Evolutionary conservation across 92 coral and sea anemone genomes (phyloP).

Genomic region (Porites divaricata): DNA sequence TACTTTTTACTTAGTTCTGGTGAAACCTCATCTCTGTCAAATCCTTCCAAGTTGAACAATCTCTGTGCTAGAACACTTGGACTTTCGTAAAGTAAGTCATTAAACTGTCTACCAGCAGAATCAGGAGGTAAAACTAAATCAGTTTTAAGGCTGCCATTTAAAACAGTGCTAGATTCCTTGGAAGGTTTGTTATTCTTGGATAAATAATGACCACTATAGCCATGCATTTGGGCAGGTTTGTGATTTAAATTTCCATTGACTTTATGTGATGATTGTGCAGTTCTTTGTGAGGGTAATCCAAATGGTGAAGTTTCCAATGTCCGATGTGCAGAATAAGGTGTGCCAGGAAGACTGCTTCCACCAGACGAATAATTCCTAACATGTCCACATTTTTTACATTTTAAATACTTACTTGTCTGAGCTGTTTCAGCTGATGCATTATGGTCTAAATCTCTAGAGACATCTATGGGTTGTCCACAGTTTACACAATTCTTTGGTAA

Average conservation of each 20-base stretch:
- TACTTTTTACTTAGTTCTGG: constrained; percentile 92
- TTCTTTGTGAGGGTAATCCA: constrained; percentile 13
- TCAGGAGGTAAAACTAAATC: constrained; percentile 27
- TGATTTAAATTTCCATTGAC: constrained; percentile 22
- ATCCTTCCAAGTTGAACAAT: constrained; percentile 83
- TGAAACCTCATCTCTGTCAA: constrained; percentile 85
- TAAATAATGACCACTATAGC: neutral
- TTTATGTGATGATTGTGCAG: constrained; percentile 24
- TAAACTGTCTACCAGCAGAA: constrained; percentile 7
- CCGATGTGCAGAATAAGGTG: constrained; percentile 57
- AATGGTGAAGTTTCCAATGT: constrained; percentile 44
- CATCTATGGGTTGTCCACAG: constrained; percentile 70
- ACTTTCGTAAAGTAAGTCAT: constrained; percentile 38
- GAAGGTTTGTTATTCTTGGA: neutral
- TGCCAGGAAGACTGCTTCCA: constrained; percentile 79
- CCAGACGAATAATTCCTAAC: constrained; percentile 52
- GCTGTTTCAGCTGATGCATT: constrained; percentile 4
- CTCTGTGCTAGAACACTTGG: constrained; percentile 77
- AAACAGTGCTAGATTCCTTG: constrained; percentile 2
- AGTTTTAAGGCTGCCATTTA: constrained; percentile 38
- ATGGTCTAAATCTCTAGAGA: constrained; percentile 2
- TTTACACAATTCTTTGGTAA: constrained; percentile 73
- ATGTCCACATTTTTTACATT: constrained; percentile 69
- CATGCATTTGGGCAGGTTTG: constrained; percentile 1
- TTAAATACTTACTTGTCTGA: constrained; percentile 7